phyloP scores from a whole-genome alignment of 2,797 vertebrate species.

The Acridotheres tristis region DNA sequence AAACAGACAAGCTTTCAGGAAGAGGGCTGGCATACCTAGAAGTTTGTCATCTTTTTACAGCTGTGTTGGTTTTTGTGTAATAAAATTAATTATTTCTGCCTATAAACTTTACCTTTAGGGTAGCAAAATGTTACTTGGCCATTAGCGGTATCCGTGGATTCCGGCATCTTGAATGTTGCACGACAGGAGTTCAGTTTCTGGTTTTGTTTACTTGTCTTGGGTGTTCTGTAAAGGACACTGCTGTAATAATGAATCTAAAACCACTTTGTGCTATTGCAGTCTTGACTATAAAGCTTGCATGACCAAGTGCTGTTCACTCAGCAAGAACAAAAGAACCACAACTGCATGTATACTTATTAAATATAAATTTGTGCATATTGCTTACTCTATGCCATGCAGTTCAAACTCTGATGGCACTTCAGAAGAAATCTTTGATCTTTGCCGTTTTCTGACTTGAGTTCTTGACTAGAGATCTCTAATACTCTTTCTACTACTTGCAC shows the following conservation, averaged over 20 bases:
- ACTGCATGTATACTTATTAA: not conserved
- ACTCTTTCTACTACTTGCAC: not conserved
- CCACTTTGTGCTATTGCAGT: not conserved
- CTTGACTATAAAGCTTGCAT: not conserved
- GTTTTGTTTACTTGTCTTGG: not conserved
- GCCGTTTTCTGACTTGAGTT: not conserved
- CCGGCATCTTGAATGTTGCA: not conserved
- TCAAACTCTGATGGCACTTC: not conserved
- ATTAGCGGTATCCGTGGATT: not conserved
- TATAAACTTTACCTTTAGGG: not conserved
- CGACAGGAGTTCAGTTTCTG: not conserved
- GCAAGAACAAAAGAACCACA: not conserved
- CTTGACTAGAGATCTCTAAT: not conserved
- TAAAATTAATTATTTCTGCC: not conserved
- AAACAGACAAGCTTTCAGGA: not conserved
- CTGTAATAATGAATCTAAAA: not conserved
- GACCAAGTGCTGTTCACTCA: not conserved
- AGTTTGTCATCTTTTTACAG: not conserved
- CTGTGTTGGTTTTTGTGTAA: not conserved
- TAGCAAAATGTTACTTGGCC: not conserved
- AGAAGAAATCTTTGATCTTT: not conserved
- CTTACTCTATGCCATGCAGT: not conserved
- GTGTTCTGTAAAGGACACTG: not conserved
- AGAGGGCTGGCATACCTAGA: not conserved
- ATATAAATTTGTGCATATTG: not conserved